Conservation (phyloP, 2,797 vertebrate genomes). For the Ciconia nigra region DNA sequence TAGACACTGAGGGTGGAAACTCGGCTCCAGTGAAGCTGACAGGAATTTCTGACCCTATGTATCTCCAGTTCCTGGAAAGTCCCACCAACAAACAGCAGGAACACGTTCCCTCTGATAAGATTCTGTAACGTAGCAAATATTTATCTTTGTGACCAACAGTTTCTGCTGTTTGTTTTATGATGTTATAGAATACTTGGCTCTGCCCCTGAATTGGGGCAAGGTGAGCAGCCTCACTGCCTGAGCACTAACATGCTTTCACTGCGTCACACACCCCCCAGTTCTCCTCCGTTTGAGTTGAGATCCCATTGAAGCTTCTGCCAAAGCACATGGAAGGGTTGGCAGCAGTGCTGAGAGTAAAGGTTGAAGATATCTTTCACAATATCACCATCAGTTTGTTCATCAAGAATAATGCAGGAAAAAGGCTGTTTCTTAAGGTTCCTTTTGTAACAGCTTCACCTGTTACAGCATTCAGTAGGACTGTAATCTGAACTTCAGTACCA, state of each 20-base stretch:
- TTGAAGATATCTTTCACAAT: neutral
- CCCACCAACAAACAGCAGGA: constrained; percentile 24
- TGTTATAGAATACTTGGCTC: constrained; percentile 15
- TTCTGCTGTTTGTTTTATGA: constrained; percentile 48
- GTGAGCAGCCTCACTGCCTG: neutral
- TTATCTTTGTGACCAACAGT: constrained; percentile 50
- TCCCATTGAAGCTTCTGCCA: neutral
- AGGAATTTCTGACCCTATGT: constrained; percentile 40
- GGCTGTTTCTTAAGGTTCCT: neutral
- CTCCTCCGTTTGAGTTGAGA: neutral
- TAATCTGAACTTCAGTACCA: neutral
- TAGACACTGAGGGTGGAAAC: neutral
- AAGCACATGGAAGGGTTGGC: neutral
- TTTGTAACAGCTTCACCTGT: neutral
- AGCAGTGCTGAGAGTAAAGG: neutral
- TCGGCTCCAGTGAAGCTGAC: neutral
- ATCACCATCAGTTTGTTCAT: neutral
- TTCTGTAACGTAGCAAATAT: constrained; percentile 54
- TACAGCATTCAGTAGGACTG: neutral
- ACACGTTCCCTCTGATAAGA: constrained; percentile 46
- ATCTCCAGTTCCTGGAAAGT: constrained; percentile 57
- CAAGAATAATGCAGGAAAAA: neutral
- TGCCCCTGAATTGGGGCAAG: neutral
- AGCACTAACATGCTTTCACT: neutral
- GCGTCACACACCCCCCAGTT: neutral